Conservation (phyloP, 1,140 invertebrate species). For the Mesaphorura yosii region DNA sequence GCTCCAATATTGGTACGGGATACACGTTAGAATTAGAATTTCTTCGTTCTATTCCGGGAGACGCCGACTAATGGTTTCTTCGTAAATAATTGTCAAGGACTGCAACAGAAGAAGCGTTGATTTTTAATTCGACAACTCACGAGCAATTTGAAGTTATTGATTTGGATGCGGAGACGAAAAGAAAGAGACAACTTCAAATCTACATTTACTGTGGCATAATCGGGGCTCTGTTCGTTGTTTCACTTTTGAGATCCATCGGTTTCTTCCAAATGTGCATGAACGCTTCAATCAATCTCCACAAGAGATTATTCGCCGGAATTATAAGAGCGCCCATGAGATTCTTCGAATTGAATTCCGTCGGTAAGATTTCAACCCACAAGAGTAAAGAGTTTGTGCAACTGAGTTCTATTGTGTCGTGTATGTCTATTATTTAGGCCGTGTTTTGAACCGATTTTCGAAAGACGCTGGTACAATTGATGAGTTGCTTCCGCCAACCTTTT, state of each 20-base stretch:
- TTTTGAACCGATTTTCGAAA: conserved; percentile 63
- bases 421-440: conserved; percentile 42
- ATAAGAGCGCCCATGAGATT: conserved; percentile 64
- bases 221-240: conserved; percentile 24
- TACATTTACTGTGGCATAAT: conserved; percentile 20
- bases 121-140: no score
- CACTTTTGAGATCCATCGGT: conserved; percentile 35
- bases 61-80: neutral
- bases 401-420: conserved; percentile 25
- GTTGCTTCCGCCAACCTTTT: conserved; percentile 58
- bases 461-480: conserved; percentile 76
- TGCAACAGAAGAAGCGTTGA: neutral
- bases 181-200: conserved; percentile 3
- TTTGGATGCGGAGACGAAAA: no score
- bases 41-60: neutral
- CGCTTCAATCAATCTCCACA: conserved; percentile 63
- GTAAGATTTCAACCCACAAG: no score
- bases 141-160: no score
- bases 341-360: conserved; percentile 67
- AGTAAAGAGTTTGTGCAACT: no score
- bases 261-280: conserved; percentile 71
- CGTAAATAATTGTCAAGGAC: neutral
- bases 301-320: conserved; percentile 62
- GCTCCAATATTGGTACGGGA: conserved; percentile 22
- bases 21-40: no score